phyloP scores from a whole-genome alignment of 92 coral and sea anemone species.

The Paragorgia papillata region DNA sequence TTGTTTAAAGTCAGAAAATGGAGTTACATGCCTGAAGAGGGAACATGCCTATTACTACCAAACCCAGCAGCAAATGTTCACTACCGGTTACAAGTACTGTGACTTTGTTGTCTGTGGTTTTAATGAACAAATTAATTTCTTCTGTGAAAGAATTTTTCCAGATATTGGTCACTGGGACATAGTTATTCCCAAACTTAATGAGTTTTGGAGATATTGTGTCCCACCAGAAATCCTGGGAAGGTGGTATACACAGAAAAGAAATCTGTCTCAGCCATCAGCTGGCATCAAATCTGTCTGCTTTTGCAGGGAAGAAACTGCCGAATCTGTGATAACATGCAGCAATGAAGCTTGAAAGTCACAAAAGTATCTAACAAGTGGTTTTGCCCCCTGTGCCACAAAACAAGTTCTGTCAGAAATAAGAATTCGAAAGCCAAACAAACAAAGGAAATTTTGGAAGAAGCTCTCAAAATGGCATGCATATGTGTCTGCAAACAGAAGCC shows the following conservation, averaged over 20 bases:
- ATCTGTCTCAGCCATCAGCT: background rate
- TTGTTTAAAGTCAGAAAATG: constrained; percentile 46
- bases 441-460: too few relatives aligned
- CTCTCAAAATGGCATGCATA: constrained; percentile 55
- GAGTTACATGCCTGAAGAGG: constrained; percentile 34
- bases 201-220: constrained; percentile 58
- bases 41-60: background rate
- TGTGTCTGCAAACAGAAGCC: constrained; percentile 51
- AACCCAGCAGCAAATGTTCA: too few relatives aligned
- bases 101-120: constrained; percentile 8
- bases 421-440: too few relatives aligned
- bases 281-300: constrained; percentile 36
- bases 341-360: too few relatives aligned
- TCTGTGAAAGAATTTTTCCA: constrained; percentile 56
- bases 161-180: constrained; percentile 55
- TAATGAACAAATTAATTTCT: too few relatives aligned
- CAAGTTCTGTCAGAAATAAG: too few relatives aligned
- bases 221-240: constrained; percentile 57
- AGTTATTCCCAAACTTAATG: constrained; percentile 56
- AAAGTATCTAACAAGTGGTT: too few relatives aligned
- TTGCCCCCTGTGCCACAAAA: too few relatives aligned
- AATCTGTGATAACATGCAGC: constrained; percentile 38
- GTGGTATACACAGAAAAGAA: constrained; percentile 56
- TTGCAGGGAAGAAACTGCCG: constrained; percentile 31
- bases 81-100: constrained; percentile 27